Evolutionary conservation across 1,140 invertebrate species (phyloP).

Genomic region (Magallana ariakensis): DNA sequence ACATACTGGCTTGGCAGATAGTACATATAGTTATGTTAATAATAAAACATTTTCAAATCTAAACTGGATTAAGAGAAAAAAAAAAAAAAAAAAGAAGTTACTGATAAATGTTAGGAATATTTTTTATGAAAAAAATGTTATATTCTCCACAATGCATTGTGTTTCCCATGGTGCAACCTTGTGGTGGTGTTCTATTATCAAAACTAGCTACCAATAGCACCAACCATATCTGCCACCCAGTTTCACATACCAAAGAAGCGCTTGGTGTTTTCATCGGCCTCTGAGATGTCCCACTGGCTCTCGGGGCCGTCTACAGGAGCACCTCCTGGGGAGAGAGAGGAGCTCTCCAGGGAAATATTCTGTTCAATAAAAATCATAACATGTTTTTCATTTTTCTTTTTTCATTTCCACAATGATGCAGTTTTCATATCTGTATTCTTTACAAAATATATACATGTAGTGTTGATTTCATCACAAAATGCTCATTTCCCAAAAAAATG

Average conservation of each 20-base stretch:
- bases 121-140: neutral
- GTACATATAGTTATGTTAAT: neutral
- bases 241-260: conserved; percentile 81
- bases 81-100: neutral
- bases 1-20: neutral
- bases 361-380: neutral
- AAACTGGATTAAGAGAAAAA: neutral
- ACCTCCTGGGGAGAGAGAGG: neutral
- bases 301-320: conserved; percentile 27
- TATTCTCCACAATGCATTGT: neutral
- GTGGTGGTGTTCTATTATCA: neutral
- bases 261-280: conserved; percentile 84
- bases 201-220: neutral
- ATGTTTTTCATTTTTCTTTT: no score
- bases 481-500: no score
- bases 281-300: conserved; percentile 80
- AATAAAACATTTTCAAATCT: neutral
- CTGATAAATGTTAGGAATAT: no score
- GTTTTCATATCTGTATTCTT: no score
- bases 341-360: conserved; percentile 16
- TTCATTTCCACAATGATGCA: no score
- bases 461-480: no score
- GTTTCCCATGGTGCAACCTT: conserved; percentile 12
- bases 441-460: no score
- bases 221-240: neutral